phyloP scores from a whole-genome alignment of 2,113 vertebrate genomes.

The Chamaetylas fuelleborni region DNA sequence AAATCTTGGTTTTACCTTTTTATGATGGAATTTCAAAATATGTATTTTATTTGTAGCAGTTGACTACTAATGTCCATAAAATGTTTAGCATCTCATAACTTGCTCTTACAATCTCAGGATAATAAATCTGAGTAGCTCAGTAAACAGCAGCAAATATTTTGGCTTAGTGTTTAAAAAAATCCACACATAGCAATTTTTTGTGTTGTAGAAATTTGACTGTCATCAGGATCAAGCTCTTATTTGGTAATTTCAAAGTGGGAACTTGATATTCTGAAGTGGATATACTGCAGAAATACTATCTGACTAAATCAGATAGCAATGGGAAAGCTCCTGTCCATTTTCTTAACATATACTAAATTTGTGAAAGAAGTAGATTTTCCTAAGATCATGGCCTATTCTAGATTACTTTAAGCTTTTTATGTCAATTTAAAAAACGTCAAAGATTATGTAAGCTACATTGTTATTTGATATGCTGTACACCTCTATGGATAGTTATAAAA shows the following conservation, averaged over 20 bases:
- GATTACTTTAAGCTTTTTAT: background rate
- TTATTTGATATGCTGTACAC: conserved; percentile 8
- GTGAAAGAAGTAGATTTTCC: background rate
- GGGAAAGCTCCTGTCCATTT: background rate
- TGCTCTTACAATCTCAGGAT: background rate
- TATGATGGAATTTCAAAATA: conserved; percentile 39
- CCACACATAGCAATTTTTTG: background rate
- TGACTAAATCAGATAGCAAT: background rate
- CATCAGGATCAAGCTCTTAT: conserved; percentile 5
- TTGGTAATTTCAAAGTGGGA: background rate
- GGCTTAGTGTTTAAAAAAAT: background rate
- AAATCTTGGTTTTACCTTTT: conserved; percentile 57
- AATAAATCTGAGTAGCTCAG: background rate
- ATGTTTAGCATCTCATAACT: conserved; percentile 18
- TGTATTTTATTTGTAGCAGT: conserved; percentile 47
- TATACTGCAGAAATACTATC: background rate
- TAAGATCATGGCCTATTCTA: background rate
- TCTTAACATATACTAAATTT: background rate
- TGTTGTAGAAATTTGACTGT: background rate
- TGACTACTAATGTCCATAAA: conserved; percentile 52
- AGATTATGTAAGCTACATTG: background rate
- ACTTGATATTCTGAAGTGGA: background rate
- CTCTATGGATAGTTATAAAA: background rate
- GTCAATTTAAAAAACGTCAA: background rate
- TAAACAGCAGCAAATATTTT: background rate